Conservation (phyloP, 2,888 invertebrate genomes). For the Cotesia congregata region DNA sequence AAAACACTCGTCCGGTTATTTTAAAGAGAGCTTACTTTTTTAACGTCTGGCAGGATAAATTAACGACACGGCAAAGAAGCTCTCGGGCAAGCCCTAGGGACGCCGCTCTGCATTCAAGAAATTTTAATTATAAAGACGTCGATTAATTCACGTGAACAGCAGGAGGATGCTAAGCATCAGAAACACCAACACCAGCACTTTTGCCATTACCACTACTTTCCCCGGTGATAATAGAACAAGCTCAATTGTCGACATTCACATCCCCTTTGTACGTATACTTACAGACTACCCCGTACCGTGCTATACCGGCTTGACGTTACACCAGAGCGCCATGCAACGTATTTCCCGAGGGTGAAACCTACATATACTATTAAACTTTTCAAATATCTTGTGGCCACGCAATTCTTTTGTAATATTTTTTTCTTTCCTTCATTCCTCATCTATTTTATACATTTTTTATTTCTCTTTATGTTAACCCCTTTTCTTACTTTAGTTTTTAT, state of each 20-base stretch:
- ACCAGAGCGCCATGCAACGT: conserved; percentile 14
- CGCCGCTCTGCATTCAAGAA: conserved; percentile 35
- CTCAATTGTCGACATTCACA: conserved; percentile 8
- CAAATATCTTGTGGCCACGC: conserved; percentile 37
- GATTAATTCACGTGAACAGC: conserved; percentile 39
- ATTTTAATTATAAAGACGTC: conserved; percentile 44
- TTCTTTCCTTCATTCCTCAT: not conserved
- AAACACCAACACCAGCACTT: conserved; percentile 30
- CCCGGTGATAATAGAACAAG: conserved; percentile 12
- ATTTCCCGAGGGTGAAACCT: conserved; percentile 38
- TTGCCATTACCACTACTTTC: conserved; percentile 16
- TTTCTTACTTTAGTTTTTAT: too few species aligned
- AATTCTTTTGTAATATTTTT: not conserved
- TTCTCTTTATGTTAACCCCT: too few species aligned
- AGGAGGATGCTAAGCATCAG: conserved; percentile 27
- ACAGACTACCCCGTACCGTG: conserved; percentile 3
- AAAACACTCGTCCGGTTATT: conserved; percentile 28
- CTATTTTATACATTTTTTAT: not conserved
- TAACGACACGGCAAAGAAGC: conserved; percentile 26
- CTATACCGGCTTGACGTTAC: not conserved
- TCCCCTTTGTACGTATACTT: conserved; percentile 28
- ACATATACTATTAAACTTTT: conserved; percentile 34
- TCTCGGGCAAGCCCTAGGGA: conserved; percentile 24
- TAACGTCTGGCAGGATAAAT: not conserved
- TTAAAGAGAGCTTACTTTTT: not conserved